Percentiles rank a stretch among this genome's conserved stretches.
Evolutionary conservation across 2,888 invertebrate species (phyloP).

Genomic region (Caenorhabditis uteleia): DNA sequence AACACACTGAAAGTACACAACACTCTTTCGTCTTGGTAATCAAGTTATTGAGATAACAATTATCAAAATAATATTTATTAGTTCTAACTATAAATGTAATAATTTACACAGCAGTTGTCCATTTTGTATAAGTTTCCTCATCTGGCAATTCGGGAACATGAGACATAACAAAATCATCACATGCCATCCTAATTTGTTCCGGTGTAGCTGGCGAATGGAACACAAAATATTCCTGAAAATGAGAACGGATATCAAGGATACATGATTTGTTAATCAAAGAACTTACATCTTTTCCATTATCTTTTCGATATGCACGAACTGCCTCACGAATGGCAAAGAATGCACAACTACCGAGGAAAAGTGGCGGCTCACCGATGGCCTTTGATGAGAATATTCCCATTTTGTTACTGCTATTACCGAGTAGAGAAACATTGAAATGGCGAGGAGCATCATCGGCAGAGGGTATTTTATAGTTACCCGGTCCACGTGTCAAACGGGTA

Average conservation of each 20-base stretch:
- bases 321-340: slow-evolving; percentile 88
- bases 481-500: slow-evolving; percentile 78
- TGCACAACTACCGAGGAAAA: slow-evolving; percentile 85
- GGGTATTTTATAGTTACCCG: slow-evolving; percentile 91
- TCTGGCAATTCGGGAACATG: slow-evolving; percentile 41
- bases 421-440: slow-evolving; percentile 87
- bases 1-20: no score
- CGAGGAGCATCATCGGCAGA: slow-evolving; percentile 89
- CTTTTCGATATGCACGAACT: slow-evolving; percentile 79
- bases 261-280: neutral
- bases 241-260: no score
- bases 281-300: slow-evolving; percentile 37
- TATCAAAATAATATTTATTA: neutral
- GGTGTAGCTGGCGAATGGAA: slow-evolving; percentile 85
- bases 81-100: neutral
- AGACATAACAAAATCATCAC: slow-evolving; percentile 76
- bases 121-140: slow-evolving; percentile 40
- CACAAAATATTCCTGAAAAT: slow-evolving; percentile 73
- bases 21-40: no score
- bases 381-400: slow-evolving; percentile 93
- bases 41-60: no score
- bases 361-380: slow-evolving; percentile 94
- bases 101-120: slow-evolving; percentile 41
- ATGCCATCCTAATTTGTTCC: slow-evolving; percentile 87
- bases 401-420: slow-evolving; percentile 88